A percentile compares a stretch with the other conserved stretches of the same genome.
phyloP scores from a whole-genome alignment of 2,888 invertebrate genomes.

The Dolichopus griseipennis region DNA sequence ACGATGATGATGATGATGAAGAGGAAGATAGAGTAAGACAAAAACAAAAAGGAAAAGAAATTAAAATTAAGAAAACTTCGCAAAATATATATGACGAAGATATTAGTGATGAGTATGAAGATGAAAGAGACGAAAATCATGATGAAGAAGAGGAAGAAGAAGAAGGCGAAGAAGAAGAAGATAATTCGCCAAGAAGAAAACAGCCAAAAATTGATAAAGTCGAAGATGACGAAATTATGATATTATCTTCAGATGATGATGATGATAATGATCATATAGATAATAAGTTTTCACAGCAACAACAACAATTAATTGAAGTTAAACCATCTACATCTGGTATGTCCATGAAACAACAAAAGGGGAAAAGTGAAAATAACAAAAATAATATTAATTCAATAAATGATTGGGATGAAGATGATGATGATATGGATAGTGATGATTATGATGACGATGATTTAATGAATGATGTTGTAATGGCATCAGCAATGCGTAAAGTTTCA shows the following conservation, averaged over 20 bases:
- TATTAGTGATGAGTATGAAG: not conserved
- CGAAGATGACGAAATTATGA: not conserved
- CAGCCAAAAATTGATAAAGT: not conserved
- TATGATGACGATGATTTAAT: conserved; percentile 12
- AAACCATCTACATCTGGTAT: not conserved
- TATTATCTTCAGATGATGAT: conserved; percentile 9
- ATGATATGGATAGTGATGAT: conserved; percentile 8
- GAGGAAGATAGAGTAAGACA: not conserved
- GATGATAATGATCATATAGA: not conserved
- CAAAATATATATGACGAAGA: not conserved
- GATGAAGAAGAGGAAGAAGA: not conserved
- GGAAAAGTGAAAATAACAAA: not conserved
- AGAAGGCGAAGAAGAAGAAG: not conserved
- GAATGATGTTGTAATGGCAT: conserved; percentile 7
- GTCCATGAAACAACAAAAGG: not conserved
- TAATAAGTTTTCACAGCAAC: no score
- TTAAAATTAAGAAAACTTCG: not conserved
- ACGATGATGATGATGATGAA: not conserved
- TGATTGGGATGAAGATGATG: not conserved
- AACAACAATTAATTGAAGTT: not conserved
- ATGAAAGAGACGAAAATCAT: not conserved
- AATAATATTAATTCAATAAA: not conserved
- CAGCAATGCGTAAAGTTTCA: not conserved
- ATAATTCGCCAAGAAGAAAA: not conserved
- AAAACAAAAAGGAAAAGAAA: not conserved